These are phyloP conservation scores for Ligdia adustata DNA, from an alignment of 2,888 invertebrate species.

Conservation along the genomic window DNA sequence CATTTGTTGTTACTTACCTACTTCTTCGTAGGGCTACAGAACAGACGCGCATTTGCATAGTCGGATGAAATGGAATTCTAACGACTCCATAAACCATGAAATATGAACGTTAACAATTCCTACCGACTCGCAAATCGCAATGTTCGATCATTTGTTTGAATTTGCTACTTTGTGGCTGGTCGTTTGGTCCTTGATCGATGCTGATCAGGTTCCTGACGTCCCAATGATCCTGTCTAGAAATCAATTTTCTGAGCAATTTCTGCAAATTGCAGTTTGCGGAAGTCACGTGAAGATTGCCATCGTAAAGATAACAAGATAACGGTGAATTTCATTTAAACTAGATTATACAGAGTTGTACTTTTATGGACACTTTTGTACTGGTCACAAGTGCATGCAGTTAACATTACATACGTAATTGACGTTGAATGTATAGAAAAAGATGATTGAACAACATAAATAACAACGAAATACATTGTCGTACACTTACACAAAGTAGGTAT, in stretches of 20 bases:
- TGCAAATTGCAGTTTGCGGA: constrained; percentile 16
- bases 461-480: no score
- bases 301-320: constrained; percentile 19
- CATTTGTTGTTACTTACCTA: constrained; percentile 35
- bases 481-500: not conserved
- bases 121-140: constrained; percentile 6
- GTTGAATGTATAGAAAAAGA: no score
- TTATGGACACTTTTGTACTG: not conserved
- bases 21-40: constrained; percentile 22
- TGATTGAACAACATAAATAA: no score
- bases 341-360: not conserved
- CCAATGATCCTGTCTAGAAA: constrained; percentile 19
- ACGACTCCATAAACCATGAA: constrained; percentile 16
- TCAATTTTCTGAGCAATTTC: constrained; percentile 29
- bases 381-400: no score
- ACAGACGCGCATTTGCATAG: constrained; percentile 40
- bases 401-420: no score
- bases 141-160: constrained; percentile 7
- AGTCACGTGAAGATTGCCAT: constrained; percentile 21
- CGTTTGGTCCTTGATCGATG: constrained; percentile 1
- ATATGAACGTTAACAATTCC: constrained; percentile 9
- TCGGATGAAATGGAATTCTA: constrained; percentile 14
- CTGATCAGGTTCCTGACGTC: constrained; percentile 2
- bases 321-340: constrained; percentile 13
- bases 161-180: constrained; percentile 1